Evolutionary conservation across 2,888 invertebrate species (phyloP).

Genomic region (Syrphus vitripennis): DNA sequence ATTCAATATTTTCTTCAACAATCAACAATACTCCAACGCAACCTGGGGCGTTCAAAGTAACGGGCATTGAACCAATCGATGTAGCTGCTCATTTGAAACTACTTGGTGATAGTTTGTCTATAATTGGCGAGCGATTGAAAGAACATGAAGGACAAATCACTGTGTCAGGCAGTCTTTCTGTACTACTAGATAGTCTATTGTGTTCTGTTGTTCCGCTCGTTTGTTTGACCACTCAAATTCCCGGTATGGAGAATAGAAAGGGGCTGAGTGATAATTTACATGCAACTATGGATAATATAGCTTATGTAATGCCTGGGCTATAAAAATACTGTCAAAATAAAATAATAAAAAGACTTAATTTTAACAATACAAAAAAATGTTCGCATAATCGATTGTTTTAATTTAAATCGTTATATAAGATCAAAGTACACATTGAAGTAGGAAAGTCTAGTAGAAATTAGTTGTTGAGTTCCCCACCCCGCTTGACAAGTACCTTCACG

Average conservation of each 20-base stretch:
- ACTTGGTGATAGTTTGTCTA: slow-evolving; percentile 95
- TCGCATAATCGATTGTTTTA: no score
- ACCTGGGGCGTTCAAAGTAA: slow-evolving; percentile 83
- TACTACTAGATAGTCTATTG: slow-evolving; percentile 94
- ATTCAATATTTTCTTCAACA: slow-evolving; percentile 60
- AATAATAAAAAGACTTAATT: not conserved
- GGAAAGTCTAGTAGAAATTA: no score
- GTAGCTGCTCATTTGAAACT: slow-evolving; percentile 95
- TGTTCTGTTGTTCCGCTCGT: slow-evolving; percentile 95
- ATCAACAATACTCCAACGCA: slow-evolving; percentile 65
- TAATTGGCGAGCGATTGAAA: slow-evolving; percentile 95
- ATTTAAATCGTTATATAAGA: no score
- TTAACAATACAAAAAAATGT: no score
- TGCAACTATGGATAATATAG: slow-evolving; percentile 94
- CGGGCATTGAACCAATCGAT: slow-evolving; percentile 91
- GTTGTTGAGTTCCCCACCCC: no score
- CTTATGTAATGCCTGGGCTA: slow-evolving; percentile 95
- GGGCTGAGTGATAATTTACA: slow-evolving; percentile 83
- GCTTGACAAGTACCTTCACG: no score
- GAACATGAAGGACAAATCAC: slow-evolving; percentile 98
- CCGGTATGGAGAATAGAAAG: slow-evolving; percentile 87
- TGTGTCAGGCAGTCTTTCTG: slow-evolving; percentile 96
- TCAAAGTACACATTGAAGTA: no score
- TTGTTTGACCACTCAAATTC: slow-evolving; percentile 91
- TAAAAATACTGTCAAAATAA: slow-evolving; percentile 76